Evolutionary conservation across 1,140 invertebrate species (phyloP).

Genomic region (Drosophila grimshawi): DNA sequence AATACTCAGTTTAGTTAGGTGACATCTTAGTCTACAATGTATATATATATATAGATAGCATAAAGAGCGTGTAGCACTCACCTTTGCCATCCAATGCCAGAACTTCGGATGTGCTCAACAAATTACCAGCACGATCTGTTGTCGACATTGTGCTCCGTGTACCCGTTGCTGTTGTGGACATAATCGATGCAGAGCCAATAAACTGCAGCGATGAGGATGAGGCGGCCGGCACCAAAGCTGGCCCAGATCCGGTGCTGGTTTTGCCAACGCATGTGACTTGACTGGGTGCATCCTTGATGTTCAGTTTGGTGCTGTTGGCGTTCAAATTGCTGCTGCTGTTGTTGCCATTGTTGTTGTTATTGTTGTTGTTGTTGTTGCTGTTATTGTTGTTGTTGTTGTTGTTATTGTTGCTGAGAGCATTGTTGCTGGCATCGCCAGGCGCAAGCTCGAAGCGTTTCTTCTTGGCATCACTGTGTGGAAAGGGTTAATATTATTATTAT

Average conservation of each 20-base stretch:
- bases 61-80: slow-evolving; percentile 49
- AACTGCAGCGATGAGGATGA: slow-evolving; percentile 43
- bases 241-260: slow-evolving; percentile 24
- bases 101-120: slow-evolving; percentile 46
- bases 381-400: slow-evolving; percentile 51
- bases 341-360: slow-evolving; percentile 1
- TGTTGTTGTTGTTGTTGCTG: slow-evolving; percentile 26
- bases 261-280: slow-evolving; percentile 31
- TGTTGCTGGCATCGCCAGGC: slow-evolving; percentile 35
- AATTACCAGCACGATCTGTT: slow-evolving; percentile 33
- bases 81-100: slow-evolving; percentile 73
- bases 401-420: slow-evolving; percentile 33
- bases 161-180: slow-evolving; percentile 48
- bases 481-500: background rate
- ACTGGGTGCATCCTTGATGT: slow-evolving; percentile 18
- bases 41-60: background rate
- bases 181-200: slow-evolving; percentile 42
- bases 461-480: slow-evolving; percentile 73
- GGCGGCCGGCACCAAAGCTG: slow-evolving; percentile 51
- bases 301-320: slow-evolving; percentile 13
- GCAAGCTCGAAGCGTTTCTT: slow-evolving; percentile 74
- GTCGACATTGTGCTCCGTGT: slow-evolving; percentile 5
- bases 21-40: too few relatives aligned
- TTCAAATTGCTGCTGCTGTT: background rate
- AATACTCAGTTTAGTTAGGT: background rate